phyloP scores from a whole-genome alignment of 1,140 invertebrate genomes.

The Tachypleus tridentatus region DNA sequence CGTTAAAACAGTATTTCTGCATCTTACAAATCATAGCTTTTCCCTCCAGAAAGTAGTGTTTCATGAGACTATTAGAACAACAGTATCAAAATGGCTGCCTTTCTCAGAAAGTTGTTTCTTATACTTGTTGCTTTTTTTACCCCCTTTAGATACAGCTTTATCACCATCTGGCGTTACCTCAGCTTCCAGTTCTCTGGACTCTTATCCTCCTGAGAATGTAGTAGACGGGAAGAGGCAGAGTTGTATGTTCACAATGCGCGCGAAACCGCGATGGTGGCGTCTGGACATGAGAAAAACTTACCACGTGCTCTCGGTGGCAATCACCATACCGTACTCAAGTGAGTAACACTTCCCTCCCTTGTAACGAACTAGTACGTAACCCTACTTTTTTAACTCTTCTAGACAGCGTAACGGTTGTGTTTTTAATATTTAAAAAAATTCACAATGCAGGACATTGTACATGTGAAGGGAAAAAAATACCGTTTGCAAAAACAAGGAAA shows the following conservation, averaged over 20 bases:
- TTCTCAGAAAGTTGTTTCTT: neutral
- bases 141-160: slow-evolving; percentile 25
- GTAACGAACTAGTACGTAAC: too few species aligned
- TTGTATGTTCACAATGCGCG: slow-evolving; percentile 30
- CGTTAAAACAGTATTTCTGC: too few species aligned
- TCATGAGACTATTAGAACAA: too few species aligned
- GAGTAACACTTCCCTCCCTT: neutral
- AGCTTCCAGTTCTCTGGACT: slow-evolving; percentile 28
- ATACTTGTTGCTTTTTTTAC: slow-evolving; percentile 2
- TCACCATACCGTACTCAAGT: neutral
- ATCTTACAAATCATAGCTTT: too few species aligned
- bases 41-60: neutral
- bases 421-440: too few species aligned
- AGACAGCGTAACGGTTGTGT: too few species aligned
- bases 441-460: too few species aligned
- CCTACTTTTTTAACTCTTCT: too few species aligned
- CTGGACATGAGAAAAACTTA: slow-evolving; percentile 26
- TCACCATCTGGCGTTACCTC: slow-evolving; percentile 21
- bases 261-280: slow-evolving; percentile 32
- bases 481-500: too few species aligned
- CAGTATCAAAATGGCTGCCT: neutral
- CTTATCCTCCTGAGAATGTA: slow-evolving; percentile 28
- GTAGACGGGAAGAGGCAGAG: slow-evolving; percentile 29
- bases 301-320: neutral
- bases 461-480: too few species aligned